These are phyloP conservation scores for Emys orbicularis DNA, from an alignment of 2,797 vertebrate genomes.

Conservation along the genomic window DNA sequence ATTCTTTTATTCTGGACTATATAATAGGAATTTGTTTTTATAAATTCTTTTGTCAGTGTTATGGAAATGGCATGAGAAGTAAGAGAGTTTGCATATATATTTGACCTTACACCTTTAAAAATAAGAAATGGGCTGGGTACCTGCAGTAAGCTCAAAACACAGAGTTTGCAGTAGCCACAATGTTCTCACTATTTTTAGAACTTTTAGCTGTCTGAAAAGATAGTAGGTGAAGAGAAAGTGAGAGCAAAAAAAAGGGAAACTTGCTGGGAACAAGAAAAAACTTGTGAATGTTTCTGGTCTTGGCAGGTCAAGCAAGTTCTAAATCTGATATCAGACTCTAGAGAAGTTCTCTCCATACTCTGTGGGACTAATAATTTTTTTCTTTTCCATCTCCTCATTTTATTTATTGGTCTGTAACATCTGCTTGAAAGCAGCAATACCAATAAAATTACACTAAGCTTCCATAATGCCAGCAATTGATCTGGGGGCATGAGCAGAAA, in stretches of 20 bases:
- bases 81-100: neutral
- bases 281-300: neutral
- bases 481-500: slow-evolving; percentile 55
- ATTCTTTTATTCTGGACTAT: neutral
- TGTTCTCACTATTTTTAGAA: neutral
- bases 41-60: neutral
- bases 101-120: neutral
- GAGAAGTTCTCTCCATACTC: slow-evolving; percentile 55
- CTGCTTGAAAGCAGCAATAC: slow-evolving; percentile 43
- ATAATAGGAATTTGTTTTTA: neutral
- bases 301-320: neutral
- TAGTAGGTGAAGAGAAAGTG: slow-evolving; percentile 40
- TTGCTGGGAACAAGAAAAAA: neutral
- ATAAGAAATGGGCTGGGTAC: neutral
- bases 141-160: neutral
- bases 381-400: slow-evolving; percentile 49
- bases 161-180: neutral
- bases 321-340: slow-evolving; percentile 65
- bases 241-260: slow-evolving; percentile 20
- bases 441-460: slow-evolving; percentile 49
- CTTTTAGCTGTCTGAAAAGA: neutral
- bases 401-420: slow-evolving; percentile 65
- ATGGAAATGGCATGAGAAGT: neutral
- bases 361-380: slow-evolving; percentile 66
- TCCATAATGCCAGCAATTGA: slow-evolving; percentile 57